A percentile compares a stretch with the other conserved stretches of the same genome.
Evolutionary conservation across 2,888 invertebrate species (phyloP).

Genomic region (Metellina segmentata): DNA sequence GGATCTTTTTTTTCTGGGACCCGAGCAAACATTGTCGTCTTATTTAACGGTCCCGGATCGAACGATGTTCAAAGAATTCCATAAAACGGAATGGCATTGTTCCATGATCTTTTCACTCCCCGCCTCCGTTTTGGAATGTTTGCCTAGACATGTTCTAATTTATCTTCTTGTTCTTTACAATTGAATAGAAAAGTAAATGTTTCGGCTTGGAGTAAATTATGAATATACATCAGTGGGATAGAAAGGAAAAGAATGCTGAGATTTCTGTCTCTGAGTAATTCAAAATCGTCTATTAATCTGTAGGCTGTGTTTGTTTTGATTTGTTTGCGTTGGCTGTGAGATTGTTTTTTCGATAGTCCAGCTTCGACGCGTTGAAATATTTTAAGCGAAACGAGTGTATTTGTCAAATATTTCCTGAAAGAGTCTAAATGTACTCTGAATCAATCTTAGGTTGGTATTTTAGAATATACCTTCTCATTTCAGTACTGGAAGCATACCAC

Average conservation of each 20-base stretch:
- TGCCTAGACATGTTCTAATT: slow-evolving; percentile 13
- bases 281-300: background rate
- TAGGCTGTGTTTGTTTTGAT: background rate
- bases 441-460: too few species aligned
- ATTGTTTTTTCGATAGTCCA: background rate
- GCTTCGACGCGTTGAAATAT: background rate
- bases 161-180: slow-evolving; percentile 4
- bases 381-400: background rate
- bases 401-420: background rate
- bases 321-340: background rate
- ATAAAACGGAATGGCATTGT: background rate
- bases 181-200: background rate
- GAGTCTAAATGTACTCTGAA: too few species aligned
- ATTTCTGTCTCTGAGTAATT: background rate
- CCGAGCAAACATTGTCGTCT: slow-evolving; percentile 17
- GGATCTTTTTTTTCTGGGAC: slow-evolving; percentile 21
- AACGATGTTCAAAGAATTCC: background rate
- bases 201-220: background rate
- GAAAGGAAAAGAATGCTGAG: background rate
- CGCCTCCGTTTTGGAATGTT: background rate
- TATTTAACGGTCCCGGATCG: slow-evolving; percentile 15
- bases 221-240: background rate
- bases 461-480: too few species aligned
- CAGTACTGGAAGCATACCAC: too few species aligned
- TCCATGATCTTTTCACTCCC: background rate